Base-by-base conservation (phyloP, 2,113 vertebrate genomes). In the Protobothrops mucrosquamatus region DNA sequence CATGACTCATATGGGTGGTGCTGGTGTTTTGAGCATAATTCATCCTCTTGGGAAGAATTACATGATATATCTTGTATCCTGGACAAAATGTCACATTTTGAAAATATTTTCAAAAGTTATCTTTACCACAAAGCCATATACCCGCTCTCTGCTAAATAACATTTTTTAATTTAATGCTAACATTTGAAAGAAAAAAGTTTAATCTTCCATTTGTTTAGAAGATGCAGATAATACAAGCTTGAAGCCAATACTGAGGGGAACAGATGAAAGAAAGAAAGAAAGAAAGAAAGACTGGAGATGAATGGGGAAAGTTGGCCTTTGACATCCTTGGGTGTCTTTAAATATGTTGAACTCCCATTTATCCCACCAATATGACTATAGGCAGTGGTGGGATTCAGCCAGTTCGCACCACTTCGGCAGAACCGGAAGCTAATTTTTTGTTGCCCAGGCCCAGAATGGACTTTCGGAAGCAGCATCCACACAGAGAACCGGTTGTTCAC, bases 1-100 rank as follows among this genome's bases (percentile, higher is more conserved):
- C 96, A 95, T 98, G 96, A 98, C 95, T 98, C 97, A 98, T 93
- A 92, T 93, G 97, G 97, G 98, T 97, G 97, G 97, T 97, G 95
- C 97, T 96, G 88, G 81, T 95, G 96, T 97, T 96, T 95, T 93
- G 92, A 94, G 92, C 94, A 94, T 95, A 94, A 93, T 95, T 90
- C 95, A 93, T 97, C 93, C 94, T 94, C 22, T 90, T 88, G 95
- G 81, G 69, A 93, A 93, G 74, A 89, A 85, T 93, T 91, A 92
- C 94, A 96, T 93, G 93, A 95, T 96, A 94, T 92, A 93, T 86
- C 59, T 95, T 69, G 39, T 93, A 95, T 96, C 81, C 92, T 88
- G 89, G 97, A 0, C 88, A 96, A 94, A 96, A 81, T 43, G 74
- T 81, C 34, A 81, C 7, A 43, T 43, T 43, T 9, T 81, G 74